Conservation (phyloP, 2,888 invertebrate genomes). For the Ophioninae sp. region DNA sequence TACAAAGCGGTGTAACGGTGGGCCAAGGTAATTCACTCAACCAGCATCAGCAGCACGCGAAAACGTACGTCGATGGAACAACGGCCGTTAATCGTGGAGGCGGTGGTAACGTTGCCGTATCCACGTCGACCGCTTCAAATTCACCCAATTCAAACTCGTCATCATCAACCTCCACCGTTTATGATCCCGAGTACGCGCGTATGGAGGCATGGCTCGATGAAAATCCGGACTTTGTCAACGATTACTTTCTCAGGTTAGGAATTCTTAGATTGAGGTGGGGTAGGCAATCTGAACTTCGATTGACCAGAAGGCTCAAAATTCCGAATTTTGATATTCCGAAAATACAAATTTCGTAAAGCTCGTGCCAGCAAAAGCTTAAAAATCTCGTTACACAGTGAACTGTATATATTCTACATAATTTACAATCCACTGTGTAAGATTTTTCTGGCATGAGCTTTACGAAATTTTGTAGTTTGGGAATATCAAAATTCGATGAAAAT, state of each 20-base stretch:
- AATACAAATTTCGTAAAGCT: too few relatives aligned
- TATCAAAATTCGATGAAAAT: conserved; percentile 98
- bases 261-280: background rate
- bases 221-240: conserved; percentile 97
- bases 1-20: conserved; percentile 80
- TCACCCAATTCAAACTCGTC: conserved; percentile 68
- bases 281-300: too few relatives aligned
- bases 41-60: conserved; percentile 74
- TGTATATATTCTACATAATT: too few relatives aligned
- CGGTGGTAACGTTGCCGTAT: conserved; percentile 76
- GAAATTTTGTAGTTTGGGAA: too few relatives aligned
- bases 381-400: too few relatives aligned
- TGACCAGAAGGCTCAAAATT: too few relatives aligned
- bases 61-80: conserved; percentile 58
- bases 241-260: conserved; percentile 94
- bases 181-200: conserved; percentile 93
- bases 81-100: conserved; percentile 72
- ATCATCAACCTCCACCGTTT: conserved; percentile 80
- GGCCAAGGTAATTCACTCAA: conserved; percentile 69
- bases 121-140: conserved; percentile 53
- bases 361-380: too few relatives aligned
- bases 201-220: conserved; percentile 98
- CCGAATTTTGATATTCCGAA: too few relatives aligned
- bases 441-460: too few relatives aligned
- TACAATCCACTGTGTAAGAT: too few relatives aligned